phyloP scores from a whole-genome alignment of 2,797 vertebrate genomes.

The Peromyscus melanophrys region DNA sequence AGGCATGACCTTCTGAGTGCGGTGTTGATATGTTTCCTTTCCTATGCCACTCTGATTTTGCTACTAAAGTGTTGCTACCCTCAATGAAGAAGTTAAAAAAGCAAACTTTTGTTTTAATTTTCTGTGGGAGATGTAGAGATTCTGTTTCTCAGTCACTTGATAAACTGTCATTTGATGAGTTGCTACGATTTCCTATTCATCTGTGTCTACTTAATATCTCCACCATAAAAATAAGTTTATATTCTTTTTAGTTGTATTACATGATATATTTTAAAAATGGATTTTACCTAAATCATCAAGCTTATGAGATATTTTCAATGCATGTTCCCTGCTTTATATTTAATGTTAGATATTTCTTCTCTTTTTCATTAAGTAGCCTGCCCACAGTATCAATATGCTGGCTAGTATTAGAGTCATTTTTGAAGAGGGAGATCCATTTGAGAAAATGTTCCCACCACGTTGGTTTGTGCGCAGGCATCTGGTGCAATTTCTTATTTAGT shows the following conservation, averaged over 20 bases:
- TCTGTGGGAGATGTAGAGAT: neutral
- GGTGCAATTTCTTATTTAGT: neutral
- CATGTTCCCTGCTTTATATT: neutral
- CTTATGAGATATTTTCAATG: neutral
- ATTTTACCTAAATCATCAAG: neutral
- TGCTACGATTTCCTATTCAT: neutral
- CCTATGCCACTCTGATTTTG: neutral
- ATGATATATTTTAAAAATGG: neutral
- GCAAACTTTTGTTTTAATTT: neutral
- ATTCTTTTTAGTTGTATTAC: neutral
- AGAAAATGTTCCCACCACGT: neutral
- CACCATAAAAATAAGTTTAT: neutral
- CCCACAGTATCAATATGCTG: neutral
- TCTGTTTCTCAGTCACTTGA: neutral
- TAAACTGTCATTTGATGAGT: neutral
- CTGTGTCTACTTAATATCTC: neutral
- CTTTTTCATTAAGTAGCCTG: neutral
- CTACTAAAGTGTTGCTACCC: neutral
- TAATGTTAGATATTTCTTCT: neutral
- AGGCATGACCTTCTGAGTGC: neutral
- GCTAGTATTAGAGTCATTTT: neutral
- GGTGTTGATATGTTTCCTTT: neutral
- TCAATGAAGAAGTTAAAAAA: neutral
- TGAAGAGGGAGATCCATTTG: neutral
- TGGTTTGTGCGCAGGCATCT: neutral